These are phyloP conservation scores for Ochotona princeps DNA, from an alignment of 2,113 vertebrate species.

Conservation along the genomic window DNA sequence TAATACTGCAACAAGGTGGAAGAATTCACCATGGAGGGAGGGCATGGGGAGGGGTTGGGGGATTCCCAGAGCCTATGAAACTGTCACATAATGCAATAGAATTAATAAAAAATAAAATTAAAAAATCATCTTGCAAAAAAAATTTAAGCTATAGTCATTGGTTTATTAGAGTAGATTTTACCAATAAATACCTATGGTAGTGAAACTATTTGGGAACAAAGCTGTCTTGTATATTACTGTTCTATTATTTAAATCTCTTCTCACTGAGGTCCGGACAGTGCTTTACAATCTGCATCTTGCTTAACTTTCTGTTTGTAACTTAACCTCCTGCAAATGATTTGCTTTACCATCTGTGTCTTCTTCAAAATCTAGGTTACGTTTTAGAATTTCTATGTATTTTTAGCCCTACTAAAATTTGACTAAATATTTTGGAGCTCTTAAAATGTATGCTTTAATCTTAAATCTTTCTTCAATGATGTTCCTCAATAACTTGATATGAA, in stretches of 20 bases:
- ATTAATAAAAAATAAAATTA: no score
- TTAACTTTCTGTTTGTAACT: constrained; percentile 68
- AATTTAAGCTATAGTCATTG: neutral
- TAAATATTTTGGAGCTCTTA: constrained; percentile 32
- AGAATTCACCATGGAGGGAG: no score
- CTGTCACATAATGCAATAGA: no score
- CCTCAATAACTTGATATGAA: constrained; percentile 6
- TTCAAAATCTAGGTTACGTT: constrained; percentile 57
- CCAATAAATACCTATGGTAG: neutral
- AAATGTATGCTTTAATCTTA: constrained; percentile 11
- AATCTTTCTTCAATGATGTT: constrained; percentile 29
- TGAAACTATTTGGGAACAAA: neutral
- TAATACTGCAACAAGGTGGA: no score
- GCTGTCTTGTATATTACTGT: neutral
- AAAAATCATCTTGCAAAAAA: no score
- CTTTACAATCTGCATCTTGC: constrained; percentile 54
- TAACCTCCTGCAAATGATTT: constrained; percentile 65
- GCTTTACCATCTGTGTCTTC: constrained; percentile 63
- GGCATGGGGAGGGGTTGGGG: no score
- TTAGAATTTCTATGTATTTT: constrained; percentile 36
- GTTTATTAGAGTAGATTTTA: neutral
- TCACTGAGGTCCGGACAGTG: constrained; percentile 44
- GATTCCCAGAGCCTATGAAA: no score
- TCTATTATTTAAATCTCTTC: constrained; percentile 66
- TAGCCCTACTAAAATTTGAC: constrained; percentile 25